Conservation (phyloP, 2,113 vertebrate species). For the Thinocorus orbignyianus region DNA sequence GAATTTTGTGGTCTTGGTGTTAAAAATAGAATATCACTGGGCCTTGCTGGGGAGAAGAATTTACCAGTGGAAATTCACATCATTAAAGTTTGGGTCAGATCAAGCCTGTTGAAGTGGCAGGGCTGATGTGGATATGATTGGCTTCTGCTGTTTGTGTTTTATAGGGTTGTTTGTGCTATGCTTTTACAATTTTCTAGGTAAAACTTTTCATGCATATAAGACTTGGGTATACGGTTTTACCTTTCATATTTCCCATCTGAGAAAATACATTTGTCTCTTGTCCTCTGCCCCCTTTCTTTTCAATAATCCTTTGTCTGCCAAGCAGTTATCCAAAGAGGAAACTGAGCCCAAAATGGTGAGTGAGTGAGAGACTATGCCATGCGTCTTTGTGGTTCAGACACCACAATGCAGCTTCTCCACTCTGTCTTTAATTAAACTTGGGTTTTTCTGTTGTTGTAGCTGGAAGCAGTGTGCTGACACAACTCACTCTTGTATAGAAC, state of each 20-base stretch:
- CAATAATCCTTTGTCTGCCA: neutral
- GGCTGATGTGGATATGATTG: neutral
- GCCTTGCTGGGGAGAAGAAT: neutral
- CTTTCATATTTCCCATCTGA: neutral
- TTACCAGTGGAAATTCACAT: neutral
- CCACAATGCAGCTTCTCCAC: slow-evolving; percentile 44
- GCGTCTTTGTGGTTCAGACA: slow-evolving; percentile 40
- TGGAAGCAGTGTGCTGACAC: slow-evolving; percentile 79
- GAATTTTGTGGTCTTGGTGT: neutral
- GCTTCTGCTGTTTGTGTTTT: neutral
- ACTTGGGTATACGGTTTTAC: neutral
- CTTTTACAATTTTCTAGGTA: neutral
- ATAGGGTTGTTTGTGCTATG: neutral
- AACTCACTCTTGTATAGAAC: slow-evolving; percentile 77
- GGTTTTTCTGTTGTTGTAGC: slow-evolving; percentile 75
- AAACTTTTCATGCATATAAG: neutral
- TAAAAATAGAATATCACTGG: neutral
- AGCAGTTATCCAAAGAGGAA: slow-evolving; percentile 4
- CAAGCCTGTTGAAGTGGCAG: neutral
- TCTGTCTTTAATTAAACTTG: slow-evolving; percentile 81
- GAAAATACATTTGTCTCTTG: neutral
- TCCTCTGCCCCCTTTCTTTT: neutral
- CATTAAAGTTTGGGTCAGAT: neutral
- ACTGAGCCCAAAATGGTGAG: slow-evolving; percentile 27
- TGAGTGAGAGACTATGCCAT: neutral